These are phyloP conservation scores for Enteromius treurensis DNA, from an alignment of 2,797 vertebrate genomes.

Conservation along the genomic window DNA sequence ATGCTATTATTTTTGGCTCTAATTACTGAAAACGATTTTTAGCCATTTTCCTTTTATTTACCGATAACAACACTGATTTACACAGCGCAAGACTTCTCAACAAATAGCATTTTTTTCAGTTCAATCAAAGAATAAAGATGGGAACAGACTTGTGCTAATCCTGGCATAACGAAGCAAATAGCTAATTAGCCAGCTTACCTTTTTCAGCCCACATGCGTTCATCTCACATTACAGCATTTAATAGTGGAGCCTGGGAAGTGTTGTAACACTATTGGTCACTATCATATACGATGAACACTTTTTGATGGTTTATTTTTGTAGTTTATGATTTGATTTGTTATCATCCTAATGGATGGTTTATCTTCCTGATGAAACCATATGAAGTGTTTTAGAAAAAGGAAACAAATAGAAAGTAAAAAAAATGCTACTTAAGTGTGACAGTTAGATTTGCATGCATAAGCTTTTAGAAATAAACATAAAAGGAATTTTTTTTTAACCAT, in stretches of 20 bases:
- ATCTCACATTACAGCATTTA: constrained; percentile 18
- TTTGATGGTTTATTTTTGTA: neutral
- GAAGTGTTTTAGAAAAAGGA: neutral
- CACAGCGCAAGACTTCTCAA: neutral
- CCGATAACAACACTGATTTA: neutral
- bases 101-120: neutral
- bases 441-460: neutral
- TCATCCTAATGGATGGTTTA: neutral
- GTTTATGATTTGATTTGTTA: neutral
- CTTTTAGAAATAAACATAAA: constrained; percentile 28
- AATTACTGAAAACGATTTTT: neutral
- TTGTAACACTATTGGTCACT: neutral
- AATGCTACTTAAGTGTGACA: neutral
- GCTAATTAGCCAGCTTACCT: constrained; percentile 19
- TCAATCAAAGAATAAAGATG: neutral
- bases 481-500: neutral
- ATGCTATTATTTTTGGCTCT: neutral
- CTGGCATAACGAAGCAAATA: constrained; percentile 1
- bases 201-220: constrained; percentile 22
- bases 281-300: neutral
- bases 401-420: neutral
- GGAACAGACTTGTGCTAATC: constrained; percentile 19
- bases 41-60: neutral
- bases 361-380: neutral
- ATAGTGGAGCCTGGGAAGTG: neutral